phyloP scores from a whole-genome alignment of 2,888 invertebrate genomes.

The Plagodis pulveraria region DNA sequence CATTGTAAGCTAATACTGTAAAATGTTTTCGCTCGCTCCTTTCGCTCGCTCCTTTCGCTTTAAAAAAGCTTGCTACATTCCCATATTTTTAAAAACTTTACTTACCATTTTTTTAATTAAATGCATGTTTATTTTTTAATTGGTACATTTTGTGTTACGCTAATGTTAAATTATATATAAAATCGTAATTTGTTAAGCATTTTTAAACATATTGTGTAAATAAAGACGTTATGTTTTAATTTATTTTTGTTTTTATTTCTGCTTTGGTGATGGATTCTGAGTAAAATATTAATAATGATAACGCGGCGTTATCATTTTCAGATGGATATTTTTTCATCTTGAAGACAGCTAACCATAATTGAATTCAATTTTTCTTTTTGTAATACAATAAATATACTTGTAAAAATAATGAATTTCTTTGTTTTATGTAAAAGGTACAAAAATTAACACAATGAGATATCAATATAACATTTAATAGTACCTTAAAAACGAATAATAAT shows the following conservation, averaged over 20 bases:
- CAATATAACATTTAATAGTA: too few species aligned
- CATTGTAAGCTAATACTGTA: not conserved
- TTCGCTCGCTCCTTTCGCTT: not conserved
- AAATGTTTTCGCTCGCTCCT: not conserved
- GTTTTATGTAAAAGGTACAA: too few species aligned
- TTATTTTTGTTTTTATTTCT: slow-evolving; percentile 43
- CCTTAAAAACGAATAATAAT: too few species aligned
- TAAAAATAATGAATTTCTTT: too few species aligned
- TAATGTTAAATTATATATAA: slow-evolving; percentile 24
- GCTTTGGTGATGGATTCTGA: slow-evolving; percentile 30
- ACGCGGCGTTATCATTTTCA: too few species aligned
- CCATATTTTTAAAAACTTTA: not conserved
- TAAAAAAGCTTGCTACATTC: not conserved
- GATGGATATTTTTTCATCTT: too few species aligned
- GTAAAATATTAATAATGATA: too few species aligned
- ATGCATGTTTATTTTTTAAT: slow-evolving; percentile 12
- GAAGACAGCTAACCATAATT: too few species aligned
- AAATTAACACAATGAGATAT: too few species aligned
- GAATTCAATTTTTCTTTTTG: too few species aligned
- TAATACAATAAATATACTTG: too few species aligned
- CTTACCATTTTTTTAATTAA: not conserved
- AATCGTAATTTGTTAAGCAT: slow-evolving; percentile 23
- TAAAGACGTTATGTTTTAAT: slow-evolving; percentile 64
- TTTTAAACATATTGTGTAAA: slow-evolving; percentile 51
- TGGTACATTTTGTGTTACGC: slow-evolving; percentile 14